Percentiles rank a stretch among this genome's conserved stretches.
phyloP scores from a whole-genome alignment of 2,797 vertebrate genomes.

The Pitangus sulphuratus region DNA sequence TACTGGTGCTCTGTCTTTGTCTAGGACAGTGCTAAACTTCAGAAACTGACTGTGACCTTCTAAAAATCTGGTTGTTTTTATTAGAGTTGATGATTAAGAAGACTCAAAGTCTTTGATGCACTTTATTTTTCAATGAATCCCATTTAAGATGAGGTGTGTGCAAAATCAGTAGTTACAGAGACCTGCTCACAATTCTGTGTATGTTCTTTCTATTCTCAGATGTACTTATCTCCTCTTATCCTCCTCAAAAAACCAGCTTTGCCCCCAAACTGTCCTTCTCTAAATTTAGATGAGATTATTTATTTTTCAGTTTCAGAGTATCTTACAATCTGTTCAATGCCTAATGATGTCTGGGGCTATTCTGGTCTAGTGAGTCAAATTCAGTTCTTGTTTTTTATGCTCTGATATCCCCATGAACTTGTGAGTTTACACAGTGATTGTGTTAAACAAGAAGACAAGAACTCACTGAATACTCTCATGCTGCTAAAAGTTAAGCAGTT shows the following conservation, averaged over 20 bases:
- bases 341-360: slow-evolving; percentile 10
- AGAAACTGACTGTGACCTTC: neutral
- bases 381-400: neutral
- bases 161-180: neutral
- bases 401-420: neutral
- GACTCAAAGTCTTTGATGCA: neutral
- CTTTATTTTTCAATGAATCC: neutral
- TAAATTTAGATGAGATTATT: slow-evolving; percentile 33
- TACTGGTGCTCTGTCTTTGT: neutral
- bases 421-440: neutral
- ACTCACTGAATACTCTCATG: neutral
- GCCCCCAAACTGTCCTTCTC: neutral
- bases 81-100: neutral
- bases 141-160: neutral
- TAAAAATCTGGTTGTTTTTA: neutral
- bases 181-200: neutral
- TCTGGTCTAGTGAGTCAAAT: slow-evolving; percentile 34
- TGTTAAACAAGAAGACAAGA: neutral
- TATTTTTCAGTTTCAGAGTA: slow-evolving; percentile 29
- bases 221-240: neutral
- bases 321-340: neutral
- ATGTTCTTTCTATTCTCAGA: slow-evolving; percentile 9
- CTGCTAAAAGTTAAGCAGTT: neutral
- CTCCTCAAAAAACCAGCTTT: neutral
- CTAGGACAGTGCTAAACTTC: neutral